Evolutionary conservation across 92 coral and sea anemone species (phyloP).

Genomic region (Epizoanthus fatuus): DNA sequence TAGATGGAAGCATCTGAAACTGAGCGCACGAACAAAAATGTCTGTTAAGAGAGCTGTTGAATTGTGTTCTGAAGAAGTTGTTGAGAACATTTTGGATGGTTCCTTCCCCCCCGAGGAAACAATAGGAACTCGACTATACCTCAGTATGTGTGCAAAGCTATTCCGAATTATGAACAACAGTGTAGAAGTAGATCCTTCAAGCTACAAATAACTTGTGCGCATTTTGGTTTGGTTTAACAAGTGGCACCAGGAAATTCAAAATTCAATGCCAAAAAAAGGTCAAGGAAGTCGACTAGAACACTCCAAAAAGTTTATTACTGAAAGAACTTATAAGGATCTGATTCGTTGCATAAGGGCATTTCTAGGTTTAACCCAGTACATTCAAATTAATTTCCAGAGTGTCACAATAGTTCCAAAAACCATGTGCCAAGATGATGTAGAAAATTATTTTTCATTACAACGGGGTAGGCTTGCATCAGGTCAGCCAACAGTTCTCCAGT

Average conservation of each 20-base stretch:
- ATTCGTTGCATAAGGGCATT: constrained; percentile 52
- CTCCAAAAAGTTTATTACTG: not conserved
- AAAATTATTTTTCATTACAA: constrained; percentile 64
- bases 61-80: constrained; percentile 3
- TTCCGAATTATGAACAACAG: constrained; percentile 24
- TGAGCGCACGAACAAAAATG: constrained; percentile 37
- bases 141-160: not conserved
- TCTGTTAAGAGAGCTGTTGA: not conserved
- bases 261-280: no score
- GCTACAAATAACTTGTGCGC: constrained; percentile 1
- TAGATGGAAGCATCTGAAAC: constrained; percentile 29
- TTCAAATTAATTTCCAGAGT: constrained; percentile 60
- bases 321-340: not conserved
- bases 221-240: not conserved
- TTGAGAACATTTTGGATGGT: not conserved
- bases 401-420: constrained; percentile 51
- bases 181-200: constrained; percentile 20
- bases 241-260: not conserved
- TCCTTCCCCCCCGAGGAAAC: constrained; percentile 4
- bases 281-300: not conserved
- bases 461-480: constrained; percentile 51
- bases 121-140: constrained; percentile 23
- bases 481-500: constrained; percentile 42
- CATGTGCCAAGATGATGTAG: constrained; percentile 74
- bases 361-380: constrained; percentile 63